phyloP scores from a whole-genome alignment of 2,113 vertebrate genomes.

The Neolamprologus sp. region DNA sequence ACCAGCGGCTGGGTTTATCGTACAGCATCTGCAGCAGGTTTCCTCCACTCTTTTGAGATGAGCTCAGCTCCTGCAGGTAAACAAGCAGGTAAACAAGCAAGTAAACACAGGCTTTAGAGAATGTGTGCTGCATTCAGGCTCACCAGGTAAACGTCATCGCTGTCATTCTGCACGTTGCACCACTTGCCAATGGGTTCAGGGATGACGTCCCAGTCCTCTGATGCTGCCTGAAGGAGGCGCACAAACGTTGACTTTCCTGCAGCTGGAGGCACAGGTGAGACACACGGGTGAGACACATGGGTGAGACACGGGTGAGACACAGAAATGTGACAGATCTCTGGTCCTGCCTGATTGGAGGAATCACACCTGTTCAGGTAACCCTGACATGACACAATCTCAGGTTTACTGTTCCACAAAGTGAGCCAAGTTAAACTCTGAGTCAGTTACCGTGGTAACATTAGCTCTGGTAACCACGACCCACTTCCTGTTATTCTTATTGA shows the following conservation, averaged over 20 bases:
- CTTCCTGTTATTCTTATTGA: background rate
- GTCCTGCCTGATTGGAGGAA: background rate
- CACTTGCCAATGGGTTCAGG: conserved; percentile 56
- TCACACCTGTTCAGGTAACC: background rate
- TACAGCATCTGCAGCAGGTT: conserved; percentile 59
- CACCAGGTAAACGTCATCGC: conserved; percentile 30
- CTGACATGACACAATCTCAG: background rate
- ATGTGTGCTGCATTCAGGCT: background rate
- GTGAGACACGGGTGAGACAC: background rate
- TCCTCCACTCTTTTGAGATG: conserved; percentile 56
- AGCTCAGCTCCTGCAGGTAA: conserved; percentile 33
- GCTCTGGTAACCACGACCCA: fast-evolving
- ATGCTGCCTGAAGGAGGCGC: conserved; percentile 12
- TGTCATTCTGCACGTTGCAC: conserved; percentile 47
- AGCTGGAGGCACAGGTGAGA: background rate
- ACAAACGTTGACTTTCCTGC: conserved; percentile 56
- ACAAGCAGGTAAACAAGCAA: background rate
- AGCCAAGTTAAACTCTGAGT: background rate
- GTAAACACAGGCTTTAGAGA: background rate
- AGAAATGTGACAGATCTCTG: background rate
- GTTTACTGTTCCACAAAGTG: background rate
- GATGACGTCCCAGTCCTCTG: conserved; percentile 48
- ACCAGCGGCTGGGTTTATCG: conserved; percentile 46
- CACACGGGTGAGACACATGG: background rate
- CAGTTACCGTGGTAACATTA: background rate